Conservation (phyloP, 2,888 invertebrate species). For the Drosophila birchii region DNA sequence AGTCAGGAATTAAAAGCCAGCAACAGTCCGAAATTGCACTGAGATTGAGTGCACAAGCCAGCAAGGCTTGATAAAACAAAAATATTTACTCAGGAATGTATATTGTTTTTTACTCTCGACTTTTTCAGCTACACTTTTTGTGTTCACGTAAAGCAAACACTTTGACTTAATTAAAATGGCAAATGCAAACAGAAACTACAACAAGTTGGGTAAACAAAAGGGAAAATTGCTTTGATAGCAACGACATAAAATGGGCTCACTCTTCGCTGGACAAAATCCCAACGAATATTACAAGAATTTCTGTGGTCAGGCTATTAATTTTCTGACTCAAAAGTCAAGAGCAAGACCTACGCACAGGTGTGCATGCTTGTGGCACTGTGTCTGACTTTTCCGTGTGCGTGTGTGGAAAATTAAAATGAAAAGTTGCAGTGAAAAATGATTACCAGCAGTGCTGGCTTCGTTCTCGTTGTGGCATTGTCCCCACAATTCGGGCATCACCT, state of each 20-base stretch:
- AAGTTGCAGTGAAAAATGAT: conserved; percentile 42
- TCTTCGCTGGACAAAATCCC: conserved; percentile 21
- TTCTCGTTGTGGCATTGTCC: conserved; percentile 15
- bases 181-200: conserved; percentile 28
- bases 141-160: conserved; percentile 36
- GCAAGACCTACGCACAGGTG: conserved; percentile 9
- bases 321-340: conserved; percentile 26
- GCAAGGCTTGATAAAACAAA: conserved; percentile 15
- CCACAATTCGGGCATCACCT: conserved; percentile 3
- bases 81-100: conserved; percentile 37
- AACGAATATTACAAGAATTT: conserved; percentile 43
- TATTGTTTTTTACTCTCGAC: conserved; percentile 9
- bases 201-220: conserved; percentile 21
- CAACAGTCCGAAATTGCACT: conserved; percentile 11
- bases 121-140: conserved; percentile 20
- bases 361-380: conserved; percentile 5
- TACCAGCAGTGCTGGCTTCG: conserved; percentile 24
- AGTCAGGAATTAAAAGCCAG: conserved; percentile 9
- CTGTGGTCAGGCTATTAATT: conserved; percentile 48
- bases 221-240: conserved; percentile 25
- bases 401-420: conserved; percentile 42
- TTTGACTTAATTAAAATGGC: conserved; percentile 50
- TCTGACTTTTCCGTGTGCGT: conserved; percentile 3
- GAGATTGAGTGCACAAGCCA: conserved; percentile 17
- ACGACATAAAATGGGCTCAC: conserved; percentile 18